phyloP scores from a whole-genome alignment of 2,113 vertebrate species.

The Choloepus hoffmanni region DNA sequence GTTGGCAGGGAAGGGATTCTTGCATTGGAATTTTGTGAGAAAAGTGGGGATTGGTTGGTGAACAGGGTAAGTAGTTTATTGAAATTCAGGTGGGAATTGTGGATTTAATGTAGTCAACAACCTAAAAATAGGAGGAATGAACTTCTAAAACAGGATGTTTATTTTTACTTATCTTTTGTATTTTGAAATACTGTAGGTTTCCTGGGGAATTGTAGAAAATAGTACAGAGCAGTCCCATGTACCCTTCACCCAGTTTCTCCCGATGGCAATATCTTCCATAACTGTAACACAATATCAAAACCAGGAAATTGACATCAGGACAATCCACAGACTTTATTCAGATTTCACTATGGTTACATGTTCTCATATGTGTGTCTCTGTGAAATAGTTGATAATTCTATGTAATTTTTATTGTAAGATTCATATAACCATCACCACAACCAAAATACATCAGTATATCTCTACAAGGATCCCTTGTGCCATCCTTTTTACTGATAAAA shows the following conservation, averaged over 20 bases:
- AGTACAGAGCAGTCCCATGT: neutral
- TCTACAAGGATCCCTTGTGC: neutral
- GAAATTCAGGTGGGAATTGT: neutral
- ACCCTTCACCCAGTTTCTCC: neutral
- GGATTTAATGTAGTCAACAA: neutral
- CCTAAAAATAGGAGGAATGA: neutral
- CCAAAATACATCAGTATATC: neutral
- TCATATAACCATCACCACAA: neutral
- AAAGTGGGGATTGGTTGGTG: neutral
- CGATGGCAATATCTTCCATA: neutral
- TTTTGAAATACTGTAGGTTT: neutral
- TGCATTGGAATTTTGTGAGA: neutral
- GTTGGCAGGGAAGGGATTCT: neutral
- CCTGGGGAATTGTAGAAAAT: neutral
- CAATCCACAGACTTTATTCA: neutral
- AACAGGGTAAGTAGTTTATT: neutral
- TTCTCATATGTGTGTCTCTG: neutral
- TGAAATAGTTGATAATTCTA: neutral
- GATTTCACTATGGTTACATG: neutral
- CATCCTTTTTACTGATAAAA: neutral
- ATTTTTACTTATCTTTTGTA: neutral
- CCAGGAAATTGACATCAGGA: neutral
- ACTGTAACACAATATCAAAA: neutral
- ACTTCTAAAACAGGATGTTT: neutral
- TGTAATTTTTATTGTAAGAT: neutral